phyloP scores from a whole-genome alignment of 2,113 vertebrate genomes.

The Calidris pugnax region DNA sequence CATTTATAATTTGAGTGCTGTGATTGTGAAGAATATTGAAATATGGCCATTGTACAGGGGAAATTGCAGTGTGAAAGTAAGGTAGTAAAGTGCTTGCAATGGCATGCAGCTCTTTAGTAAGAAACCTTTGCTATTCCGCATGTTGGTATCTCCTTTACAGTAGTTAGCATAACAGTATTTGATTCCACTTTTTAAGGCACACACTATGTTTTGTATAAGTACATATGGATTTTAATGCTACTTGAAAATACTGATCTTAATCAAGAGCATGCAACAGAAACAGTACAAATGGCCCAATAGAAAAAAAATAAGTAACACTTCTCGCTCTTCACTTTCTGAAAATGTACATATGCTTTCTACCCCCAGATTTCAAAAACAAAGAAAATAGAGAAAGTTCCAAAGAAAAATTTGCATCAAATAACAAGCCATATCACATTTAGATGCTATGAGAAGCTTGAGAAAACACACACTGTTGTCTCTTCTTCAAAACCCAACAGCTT shows the following conservation, averaged over 20 bases:
- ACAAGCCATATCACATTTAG: background rate
- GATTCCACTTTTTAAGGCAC: background rate
- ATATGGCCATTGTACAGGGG: background rate
- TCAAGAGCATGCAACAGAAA: slow-evolving; percentile 9
- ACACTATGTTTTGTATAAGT: background rate
- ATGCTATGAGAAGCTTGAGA: background rate
- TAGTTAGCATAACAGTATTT: slow-evolving; percentile 12
- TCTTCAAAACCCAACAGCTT: background rate
- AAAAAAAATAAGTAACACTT: background rate
- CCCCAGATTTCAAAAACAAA: background rate
- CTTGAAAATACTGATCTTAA: slow-evolving; percentile 35
- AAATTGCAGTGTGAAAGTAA: slow-evolving; percentile 4
- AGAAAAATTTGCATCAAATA: background rate
- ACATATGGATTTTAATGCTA: slow-evolving; percentile 23
- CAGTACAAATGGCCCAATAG: background rate
- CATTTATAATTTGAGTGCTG: background rate
- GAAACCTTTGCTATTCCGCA: background rate
- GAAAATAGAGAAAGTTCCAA: background rate
- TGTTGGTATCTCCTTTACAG: background rate
- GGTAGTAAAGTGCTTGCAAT: background rate
- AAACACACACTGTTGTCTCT: background rate
- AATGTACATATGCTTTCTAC: background rate
- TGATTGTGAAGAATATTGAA: background rate
- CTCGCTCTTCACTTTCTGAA: background rate
- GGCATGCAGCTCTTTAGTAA: background rate